A percentile compares a stretch with the other conserved stretches of the same genome.
These are phyloP conservation scores for Pseudocheirus occidentalis DNA, from an alignment of 2,797 vertebrate genomes.

Conservation along the genomic window DNA sequence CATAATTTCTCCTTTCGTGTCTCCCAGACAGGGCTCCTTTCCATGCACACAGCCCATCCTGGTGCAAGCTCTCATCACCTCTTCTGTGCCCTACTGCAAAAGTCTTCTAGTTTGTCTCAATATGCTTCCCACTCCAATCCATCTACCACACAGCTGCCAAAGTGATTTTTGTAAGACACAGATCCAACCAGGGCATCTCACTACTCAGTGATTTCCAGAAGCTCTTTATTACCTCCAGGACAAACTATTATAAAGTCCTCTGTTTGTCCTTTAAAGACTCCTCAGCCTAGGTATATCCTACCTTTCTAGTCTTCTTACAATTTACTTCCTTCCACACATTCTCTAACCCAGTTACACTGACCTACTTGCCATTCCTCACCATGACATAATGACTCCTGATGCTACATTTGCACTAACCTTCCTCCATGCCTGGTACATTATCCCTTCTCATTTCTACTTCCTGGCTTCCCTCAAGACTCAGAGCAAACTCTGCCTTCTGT, in stretches of 20 bases:
- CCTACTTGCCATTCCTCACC: neutral
- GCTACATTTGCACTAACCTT: neutral
- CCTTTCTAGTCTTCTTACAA: neutral
- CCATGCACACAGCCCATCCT: neutral
- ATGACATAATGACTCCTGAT: neutral
- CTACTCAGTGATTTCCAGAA: neutral
- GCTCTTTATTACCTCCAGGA: neutral
- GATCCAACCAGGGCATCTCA: neutral
- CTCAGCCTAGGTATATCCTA: neutral
- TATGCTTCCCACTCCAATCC: neutral
- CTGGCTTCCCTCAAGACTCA: neutral
- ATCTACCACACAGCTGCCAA: neutral
- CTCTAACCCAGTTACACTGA: neutral
- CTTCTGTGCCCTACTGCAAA: neutral
- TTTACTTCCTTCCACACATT: neutral
- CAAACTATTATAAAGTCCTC: too few relatives aligned
- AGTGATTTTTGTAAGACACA: neutral
- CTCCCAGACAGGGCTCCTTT: neutral
- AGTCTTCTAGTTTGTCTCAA: neutral
- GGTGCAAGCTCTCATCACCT: neutral
- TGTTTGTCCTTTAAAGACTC: neutral
- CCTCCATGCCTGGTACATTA: neutral
- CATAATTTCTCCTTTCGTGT: neutral
- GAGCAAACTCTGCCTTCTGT: neutral
- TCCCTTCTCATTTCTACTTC: neutral